Evolutionary conservation across 2,113 vertebrate species (phyloP), one percentile per base, ranked within the genome.

Genomic region (Ailuropoda melanoleuca): DNA sequence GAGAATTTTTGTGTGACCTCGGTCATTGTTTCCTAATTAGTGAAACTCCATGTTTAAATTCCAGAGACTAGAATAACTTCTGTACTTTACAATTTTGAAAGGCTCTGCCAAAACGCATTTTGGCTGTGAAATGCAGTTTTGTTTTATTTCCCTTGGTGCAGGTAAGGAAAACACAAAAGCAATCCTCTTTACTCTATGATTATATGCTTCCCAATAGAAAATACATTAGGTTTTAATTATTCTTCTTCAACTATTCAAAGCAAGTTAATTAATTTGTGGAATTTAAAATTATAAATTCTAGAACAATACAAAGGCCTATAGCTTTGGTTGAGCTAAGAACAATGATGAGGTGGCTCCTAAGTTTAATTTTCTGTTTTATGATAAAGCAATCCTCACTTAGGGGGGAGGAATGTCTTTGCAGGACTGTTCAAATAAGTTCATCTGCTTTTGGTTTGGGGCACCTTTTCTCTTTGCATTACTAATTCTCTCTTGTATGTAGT

Each of bases 151-250:
- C 95, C 90, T 92, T 37, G 90, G 64, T 93, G 53, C 75, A 72
- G 93, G 72, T 95, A 96, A 95, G 48, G 26, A 72, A 95, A 88
- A 89, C 9, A 85, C 82, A 92, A 95, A 77, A 96, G 90, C 66
- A 81, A 95, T 90, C 83, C 50, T 91, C 68, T 95, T 74, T 68
- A 48, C 37, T 86, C 46, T 58, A 34, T 90, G 92, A 89, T 62
- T 83, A 55, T 39, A 39, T 14, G 18, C 75, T 97, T 93, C 70
- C 93, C 93, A 55, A 56, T 37, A 88, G 95, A 88, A 96, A 97
- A 93, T 18, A 96, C 62, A 85, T 92, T 94, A 81, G 74, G 80
- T 29, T 97, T 94, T 97, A 95, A 98, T 96, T 96, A 93, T 95
- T 94, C 58, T 88, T 91, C 74, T 90, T 53, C 66, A 93, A 31